phyloP scores from a whole-genome alignment of 2,113 vertebrate species.

The Cyphomyrus discorhynchus region DNA sequence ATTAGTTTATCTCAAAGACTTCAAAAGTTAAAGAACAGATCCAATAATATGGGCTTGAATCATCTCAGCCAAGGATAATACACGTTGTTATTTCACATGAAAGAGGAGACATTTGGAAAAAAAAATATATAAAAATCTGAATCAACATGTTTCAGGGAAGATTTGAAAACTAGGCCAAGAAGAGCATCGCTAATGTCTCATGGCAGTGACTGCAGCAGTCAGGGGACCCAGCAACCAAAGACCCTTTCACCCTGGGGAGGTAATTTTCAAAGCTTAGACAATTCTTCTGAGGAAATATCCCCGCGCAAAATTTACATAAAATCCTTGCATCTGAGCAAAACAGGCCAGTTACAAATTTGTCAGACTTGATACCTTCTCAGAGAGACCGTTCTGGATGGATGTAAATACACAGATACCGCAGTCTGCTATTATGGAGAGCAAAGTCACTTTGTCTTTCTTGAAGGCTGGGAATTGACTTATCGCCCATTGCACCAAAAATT shows the following conservation, averaged over 20 bases:
- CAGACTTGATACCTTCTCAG: background rate
- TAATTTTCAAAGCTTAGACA: constrained; percentile 26
- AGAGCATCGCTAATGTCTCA: constrained; percentile 22
- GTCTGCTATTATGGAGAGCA: background rate
- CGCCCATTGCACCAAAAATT: background rate
- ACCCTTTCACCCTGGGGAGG: constrained; percentile 18
- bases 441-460: background rate
- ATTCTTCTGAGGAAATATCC: constrained; percentile 17
- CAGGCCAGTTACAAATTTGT: constrained; percentile 15
- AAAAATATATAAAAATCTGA: constrained; percentile 13
- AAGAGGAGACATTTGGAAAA: constrained; percentile 10
- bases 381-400: background rate
- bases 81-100: constrained; percentile 14
- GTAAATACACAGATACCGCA: background rate
- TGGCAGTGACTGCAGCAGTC: constrained; percentile 3
- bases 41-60: constrained; percentile 18
- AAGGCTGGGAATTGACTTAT: background rate
- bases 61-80: constrained; percentile 18
- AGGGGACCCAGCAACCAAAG: constrained; percentile 20
- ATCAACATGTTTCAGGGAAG: constrained; percentile 25
- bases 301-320: constrained; percentile 21
- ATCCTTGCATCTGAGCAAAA: constrained; percentile 5
- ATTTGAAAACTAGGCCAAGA: constrained; percentile 24
- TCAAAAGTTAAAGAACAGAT: constrained; percentile 22
- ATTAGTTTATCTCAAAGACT: constrained; percentile 23